Percentiles rank a stretch among this genome's conserved stretches.
phyloP scores from a whole-genome alignment of 2,113 vertebrate genomes.

The Bucco capensis region DNA sequence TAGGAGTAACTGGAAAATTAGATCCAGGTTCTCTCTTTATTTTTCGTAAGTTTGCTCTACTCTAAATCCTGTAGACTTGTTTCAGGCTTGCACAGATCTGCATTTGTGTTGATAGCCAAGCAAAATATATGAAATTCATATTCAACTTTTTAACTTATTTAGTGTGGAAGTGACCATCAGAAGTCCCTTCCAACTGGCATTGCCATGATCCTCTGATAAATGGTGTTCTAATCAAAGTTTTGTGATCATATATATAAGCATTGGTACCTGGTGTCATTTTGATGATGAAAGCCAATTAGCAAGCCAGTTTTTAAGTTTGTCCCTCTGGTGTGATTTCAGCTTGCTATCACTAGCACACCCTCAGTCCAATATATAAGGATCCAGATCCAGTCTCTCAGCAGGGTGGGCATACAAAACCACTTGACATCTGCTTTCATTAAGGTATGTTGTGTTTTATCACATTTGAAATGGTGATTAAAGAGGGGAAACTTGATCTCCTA shows the following conservation, averaged over 20 bases:
- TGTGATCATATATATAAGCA: not conserved
- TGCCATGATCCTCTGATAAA: not conserved
- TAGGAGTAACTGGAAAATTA: not conserved
- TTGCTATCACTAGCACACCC: slow-evolving; percentile 53
- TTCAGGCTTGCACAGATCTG: not conserved
- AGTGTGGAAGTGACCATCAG: not conserved
- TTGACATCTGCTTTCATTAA: slow-evolving; percentile 32
- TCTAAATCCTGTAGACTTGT: not conserved
- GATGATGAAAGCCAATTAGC: not conserved
- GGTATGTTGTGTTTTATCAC: not conserved
- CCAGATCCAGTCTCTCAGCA: slow-evolving; percentile 45
- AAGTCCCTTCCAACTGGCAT: not conserved
- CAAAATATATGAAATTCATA: not conserved
- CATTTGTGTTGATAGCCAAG: not conserved
- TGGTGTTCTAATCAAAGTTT: not conserved
- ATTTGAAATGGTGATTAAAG: not conserved
- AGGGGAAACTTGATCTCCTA: slow-evolving; percentile 1
- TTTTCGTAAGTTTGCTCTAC: not conserved
- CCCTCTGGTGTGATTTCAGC: slow-evolving; percentile 26
- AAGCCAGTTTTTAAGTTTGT: not conserved
- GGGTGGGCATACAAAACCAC: not conserved
- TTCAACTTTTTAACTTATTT: not conserved
- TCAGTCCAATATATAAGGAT: slow-evolving; percentile 9
- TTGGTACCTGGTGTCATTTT: not conserved
- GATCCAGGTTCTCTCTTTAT: not conserved